These are phyloP conservation scores for Lochmaea capreae DNA, from an alignment of 2,888 invertebrate species.

Conservation along the genomic window DNA sequence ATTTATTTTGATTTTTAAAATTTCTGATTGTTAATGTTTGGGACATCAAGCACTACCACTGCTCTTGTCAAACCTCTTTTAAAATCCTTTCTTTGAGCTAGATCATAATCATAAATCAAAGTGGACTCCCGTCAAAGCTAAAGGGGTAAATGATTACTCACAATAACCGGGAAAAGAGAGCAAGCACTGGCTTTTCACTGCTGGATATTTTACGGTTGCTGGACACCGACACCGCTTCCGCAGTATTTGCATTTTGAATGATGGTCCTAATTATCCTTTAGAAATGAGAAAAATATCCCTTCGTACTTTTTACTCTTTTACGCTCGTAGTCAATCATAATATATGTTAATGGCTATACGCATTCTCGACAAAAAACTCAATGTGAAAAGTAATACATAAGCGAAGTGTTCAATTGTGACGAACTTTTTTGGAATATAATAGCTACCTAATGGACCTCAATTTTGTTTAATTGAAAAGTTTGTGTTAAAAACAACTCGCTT, in stretches of 20 bases:
- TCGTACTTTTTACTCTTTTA: conserved; percentile 26
- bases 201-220: conserved; percentile 48
- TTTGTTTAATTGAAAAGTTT: no score
- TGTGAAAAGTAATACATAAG: conserved; percentile 13
- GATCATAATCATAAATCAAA: conserved; percentile 46
- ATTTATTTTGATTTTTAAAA: no score
- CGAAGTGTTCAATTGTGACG: conserved; percentile 11
- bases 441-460: conserved; percentile 3
- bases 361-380: conserved; percentile 25
- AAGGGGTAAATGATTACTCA: conserved; percentile 64
- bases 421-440: conserved; percentile 9
- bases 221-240: conserved; percentile 45
- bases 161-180: conserved; percentile 58
- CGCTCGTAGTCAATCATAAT: conserved; percentile 25
- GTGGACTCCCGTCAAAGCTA: conserved; percentile 50
- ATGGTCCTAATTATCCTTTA: conserved; percentile 46
- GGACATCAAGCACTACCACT: neutral
- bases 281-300: conserved; percentile 44
- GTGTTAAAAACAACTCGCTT: no score
- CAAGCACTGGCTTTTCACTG: conserved; percentile 46
- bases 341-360: conserved; percentile 16
- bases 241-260: conserved; percentile 48
- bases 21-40: neutral
- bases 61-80: conserved; percentile 1
- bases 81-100: conserved; percentile 14